phyloP scores from a whole-genome alignment of 1,140 invertebrate genomes.

The Drosophila melanica region DNA sequence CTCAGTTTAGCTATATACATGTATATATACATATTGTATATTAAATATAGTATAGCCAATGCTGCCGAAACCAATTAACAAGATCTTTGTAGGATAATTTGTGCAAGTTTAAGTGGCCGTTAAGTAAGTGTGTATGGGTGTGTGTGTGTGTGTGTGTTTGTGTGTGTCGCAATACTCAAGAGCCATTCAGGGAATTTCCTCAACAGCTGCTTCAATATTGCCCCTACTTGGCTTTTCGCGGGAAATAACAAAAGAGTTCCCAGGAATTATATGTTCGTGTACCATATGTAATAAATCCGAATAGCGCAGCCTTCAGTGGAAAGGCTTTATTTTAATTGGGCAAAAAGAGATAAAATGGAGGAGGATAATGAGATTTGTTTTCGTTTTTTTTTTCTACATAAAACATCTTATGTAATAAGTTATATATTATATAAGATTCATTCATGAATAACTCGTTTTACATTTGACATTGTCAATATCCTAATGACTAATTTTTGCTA shows the following conservation, averaged over 20 bases:
- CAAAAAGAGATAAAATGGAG: not conserved
- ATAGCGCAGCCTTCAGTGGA: not conserved
- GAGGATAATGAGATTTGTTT: not conserved
- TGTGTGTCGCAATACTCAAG: constrained; percentile 20
- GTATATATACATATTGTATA: constrained; percentile 15
- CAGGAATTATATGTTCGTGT: constrained; percentile 1
- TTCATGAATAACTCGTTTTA: too few relatives aligned
- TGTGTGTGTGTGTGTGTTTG: constrained; percentile 16
- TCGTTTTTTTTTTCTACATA: too few relatives aligned
- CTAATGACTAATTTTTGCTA: not conserved
- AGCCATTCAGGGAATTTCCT: constrained; percentile 44
- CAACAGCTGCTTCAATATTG: constrained; percentile 47
- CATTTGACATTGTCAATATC: not conserved
- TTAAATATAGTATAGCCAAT: constrained; percentile 7
- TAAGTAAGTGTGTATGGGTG: constrained; percentile 28
- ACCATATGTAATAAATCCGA: constrained; percentile 12
- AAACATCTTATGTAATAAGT: too few relatives aligned
- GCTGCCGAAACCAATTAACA: constrained; percentile 61
- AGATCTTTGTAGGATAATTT: constrained; percentile 53
- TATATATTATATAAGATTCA: too few relatives aligned
- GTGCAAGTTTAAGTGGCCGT: constrained; percentile 57
- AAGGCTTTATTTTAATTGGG: constrained; percentile 13
- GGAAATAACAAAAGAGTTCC: constrained; percentile 9
- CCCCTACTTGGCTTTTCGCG: constrained; percentile 18
- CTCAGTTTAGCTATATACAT: constrained; percentile 47